A percentile compares a stretch with the other conserved stretches of the same genome.
Conservation (phyloP, 1,140 invertebrate genomes). For the Brachionus koreanus region DNA sequence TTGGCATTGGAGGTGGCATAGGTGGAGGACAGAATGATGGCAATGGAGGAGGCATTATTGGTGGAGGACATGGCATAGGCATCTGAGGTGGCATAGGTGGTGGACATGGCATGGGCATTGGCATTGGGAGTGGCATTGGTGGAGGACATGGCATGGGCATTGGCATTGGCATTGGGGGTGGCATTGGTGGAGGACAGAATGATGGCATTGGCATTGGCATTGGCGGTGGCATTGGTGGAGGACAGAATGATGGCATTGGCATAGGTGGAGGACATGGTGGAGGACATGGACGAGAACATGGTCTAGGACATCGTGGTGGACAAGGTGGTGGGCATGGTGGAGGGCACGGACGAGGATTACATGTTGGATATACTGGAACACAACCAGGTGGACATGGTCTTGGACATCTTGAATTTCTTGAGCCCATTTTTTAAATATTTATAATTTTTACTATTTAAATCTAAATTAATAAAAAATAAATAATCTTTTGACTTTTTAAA, state of each 20-base stretch:
- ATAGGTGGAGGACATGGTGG: neutral
- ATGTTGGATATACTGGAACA: slow-evolving; percentile 17
- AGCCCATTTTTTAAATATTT: slow-evolving; percentile 39
- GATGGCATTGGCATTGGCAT: neutral
- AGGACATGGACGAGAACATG: neutral
- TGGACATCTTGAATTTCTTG: slow-evolving; percentile 42
- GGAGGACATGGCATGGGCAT: neutral
- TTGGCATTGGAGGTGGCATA: slow-evolving; percentile 17
- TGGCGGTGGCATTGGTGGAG: neutral
- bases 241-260: neutral
- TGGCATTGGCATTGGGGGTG: neutral
- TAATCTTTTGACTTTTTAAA: neutral
- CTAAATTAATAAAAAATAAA: neutral
- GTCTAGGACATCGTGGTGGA: neutral
- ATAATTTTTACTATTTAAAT: neutral
- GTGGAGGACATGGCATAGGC: neutral
- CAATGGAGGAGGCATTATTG: neutral
- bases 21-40: neutral
- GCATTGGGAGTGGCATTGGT: slow-evolving; percentile 20
- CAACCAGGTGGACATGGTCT: slow-evolving; percentile 41
- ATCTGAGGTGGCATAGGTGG: neutral
- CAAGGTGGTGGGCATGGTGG: neutral
- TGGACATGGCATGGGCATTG: slow-evolving; percentile 2
- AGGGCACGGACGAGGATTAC: neutral
- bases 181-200: neutral